These are phyloP conservation scores for Todus mexicanus DNA, from an alignment of 2,797 vertebrate genomes.

Conservation along the genomic window DNA sequence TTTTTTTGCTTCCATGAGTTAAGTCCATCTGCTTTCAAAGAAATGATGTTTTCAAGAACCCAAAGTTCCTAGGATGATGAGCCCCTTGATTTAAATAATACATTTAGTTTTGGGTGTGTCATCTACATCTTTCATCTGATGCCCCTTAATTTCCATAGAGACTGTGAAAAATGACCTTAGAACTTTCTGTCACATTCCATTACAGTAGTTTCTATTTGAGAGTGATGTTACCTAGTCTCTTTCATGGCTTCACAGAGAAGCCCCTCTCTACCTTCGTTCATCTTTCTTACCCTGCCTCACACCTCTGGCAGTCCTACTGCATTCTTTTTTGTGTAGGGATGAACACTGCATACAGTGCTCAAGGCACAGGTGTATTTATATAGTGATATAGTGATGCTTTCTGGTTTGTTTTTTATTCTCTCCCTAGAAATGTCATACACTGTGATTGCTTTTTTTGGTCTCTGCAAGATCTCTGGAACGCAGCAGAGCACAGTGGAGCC, in stretches of 20 bases:
- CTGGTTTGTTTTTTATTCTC: background rate
- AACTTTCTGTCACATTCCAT: background rate
- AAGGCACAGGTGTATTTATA: background rate
- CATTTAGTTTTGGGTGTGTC: rapidly evolving
- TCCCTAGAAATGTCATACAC: background rate
- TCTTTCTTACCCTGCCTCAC: background rate
- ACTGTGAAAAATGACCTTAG: background rate
- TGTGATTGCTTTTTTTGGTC: background rate
- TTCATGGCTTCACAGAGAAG: background rate
- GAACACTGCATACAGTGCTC: background rate
- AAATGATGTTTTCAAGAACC: background rate
- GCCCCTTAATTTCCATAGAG: background rate
- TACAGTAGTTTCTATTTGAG: background rate
- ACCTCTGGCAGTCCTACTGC: background rate
- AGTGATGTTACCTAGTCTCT: background rate
- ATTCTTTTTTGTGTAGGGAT: background rate
- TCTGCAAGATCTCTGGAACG: background rate
- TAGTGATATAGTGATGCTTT: background rate
- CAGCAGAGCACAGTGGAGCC: background rate
- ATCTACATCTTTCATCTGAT: background rate
- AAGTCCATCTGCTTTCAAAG: background rate
- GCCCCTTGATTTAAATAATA: background rate
- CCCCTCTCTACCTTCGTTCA: background rate
- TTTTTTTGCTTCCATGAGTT: background rate
- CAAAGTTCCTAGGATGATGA: background rate